Conservation (phyloP, 2,888 invertebrate species). For the Caenorhabditis doughertyi region DNA sequence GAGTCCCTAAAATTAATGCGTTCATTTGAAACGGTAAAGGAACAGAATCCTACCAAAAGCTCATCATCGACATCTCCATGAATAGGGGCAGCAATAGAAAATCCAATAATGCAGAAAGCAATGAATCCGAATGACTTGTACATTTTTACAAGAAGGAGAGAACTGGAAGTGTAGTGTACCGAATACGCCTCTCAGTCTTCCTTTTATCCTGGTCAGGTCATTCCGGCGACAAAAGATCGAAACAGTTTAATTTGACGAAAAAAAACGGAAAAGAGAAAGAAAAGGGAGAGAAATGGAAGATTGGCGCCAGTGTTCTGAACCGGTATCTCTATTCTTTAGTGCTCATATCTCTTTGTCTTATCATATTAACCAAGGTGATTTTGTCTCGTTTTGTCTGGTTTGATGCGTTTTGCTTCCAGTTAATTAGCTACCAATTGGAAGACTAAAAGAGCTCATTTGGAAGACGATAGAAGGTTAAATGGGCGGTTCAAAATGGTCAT, state of each 20-base stretch:
- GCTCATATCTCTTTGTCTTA: conserved; percentile 33
- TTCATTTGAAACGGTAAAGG: background rate
- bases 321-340: conserved; percentile 43
- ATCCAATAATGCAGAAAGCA: conserved; percentile 23
- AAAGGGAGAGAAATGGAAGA: conserved; percentile 1
- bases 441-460: conserved; percentile 41
- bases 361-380: conserved; percentile 36
- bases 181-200: background rate
- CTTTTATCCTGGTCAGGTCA: conserved; percentile 32
- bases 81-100: conserved; percentile 36
- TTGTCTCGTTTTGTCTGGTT: conserved; percentile 12
- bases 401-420: conserved; percentile 40
- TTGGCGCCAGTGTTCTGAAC: conserved; percentile 58
- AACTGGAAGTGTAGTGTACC: background rate
- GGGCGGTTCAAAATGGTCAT: conserved; percentile 10
- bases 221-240: conserved; percentile 56
- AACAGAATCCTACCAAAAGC: conserved; percentile 18
- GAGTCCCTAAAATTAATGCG: conserved; percentile 59
- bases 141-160: conserved; percentile 19
- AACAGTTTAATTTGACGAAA: conserved; percentile 28
- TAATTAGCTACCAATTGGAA: conserved; percentile 44
- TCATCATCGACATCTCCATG: conserved; percentile 53
- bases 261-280: conserved; percentile 20
- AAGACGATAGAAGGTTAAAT: background rate
- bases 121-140: conserved; percentile 34